Evolutionary conservation across 2,888 invertebrate genomes (phyloP).

Genomic region (Chymomyza procnemis): DNA sequence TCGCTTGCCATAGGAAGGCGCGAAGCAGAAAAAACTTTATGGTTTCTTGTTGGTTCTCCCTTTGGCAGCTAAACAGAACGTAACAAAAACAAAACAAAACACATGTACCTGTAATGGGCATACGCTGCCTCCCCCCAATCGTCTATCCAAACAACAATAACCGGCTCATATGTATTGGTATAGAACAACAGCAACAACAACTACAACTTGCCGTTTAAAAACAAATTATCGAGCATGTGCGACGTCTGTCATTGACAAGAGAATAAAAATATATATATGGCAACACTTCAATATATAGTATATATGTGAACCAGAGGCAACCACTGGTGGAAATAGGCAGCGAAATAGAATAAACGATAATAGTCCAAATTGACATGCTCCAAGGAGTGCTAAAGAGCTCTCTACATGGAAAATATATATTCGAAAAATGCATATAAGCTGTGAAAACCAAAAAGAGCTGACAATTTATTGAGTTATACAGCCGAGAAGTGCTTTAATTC

Average conservation of each 20-base stretch:
- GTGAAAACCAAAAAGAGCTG: not conserved
- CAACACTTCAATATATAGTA: not conserved
- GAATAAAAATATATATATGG: constrained; percentile 32
- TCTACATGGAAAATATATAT: not conserved
- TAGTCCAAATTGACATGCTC: not conserved
- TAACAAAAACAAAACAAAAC: constrained; percentile 2
- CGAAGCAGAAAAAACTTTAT: constrained; percentile 37
- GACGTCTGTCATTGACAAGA: constrained; percentile 59
- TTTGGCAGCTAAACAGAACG: not conserved
- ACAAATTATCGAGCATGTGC: constrained; percentile 68
- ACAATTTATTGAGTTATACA: not conserved
- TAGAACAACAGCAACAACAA: not conserved
- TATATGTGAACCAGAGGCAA: constrained; percentile 17
- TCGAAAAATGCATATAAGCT: not conserved
- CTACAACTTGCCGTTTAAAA: constrained; percentile 58
- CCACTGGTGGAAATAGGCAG: constrained; percentile 10
- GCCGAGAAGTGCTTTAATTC: no score
- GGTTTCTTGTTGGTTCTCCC: constrained; percentile 6
- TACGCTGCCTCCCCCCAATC: constrained; percentile 19
- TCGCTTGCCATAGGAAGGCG: constrained; percentile 54
- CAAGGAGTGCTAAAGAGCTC: not conserved
- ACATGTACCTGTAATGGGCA: constrained; percentile 51
- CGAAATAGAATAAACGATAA: not conserved
- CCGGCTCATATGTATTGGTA: constrained; percentile 7
- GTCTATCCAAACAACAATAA: constrained; percentile 26